phyloP scores from a whole-genome alignment of 2,113 vertebrate species.

The Cathartes aura region DNA sequence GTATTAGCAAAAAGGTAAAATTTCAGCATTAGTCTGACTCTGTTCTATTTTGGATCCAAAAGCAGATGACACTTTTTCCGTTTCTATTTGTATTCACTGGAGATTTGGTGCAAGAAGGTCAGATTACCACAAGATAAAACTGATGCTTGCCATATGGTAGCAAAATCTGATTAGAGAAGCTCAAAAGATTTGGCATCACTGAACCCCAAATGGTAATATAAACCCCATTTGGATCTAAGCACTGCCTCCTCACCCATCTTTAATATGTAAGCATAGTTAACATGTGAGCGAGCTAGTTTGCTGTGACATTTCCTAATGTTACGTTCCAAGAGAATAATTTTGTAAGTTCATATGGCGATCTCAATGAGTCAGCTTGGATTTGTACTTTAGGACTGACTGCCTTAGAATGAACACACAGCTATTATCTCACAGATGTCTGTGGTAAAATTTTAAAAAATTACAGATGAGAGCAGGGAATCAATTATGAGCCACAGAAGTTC shows the following conservation, averaged over 20 bases:
- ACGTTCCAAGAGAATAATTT: conserved; percentile 17
- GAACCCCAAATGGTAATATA: background rate
- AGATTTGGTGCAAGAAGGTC: background rate
- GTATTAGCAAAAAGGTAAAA: background rate
- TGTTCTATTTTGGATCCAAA: background rate
- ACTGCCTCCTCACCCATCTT: background rate
- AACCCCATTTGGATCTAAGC: background rate
- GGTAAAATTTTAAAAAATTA: background rate
- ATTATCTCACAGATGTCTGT: background rate
- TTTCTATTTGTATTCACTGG: background rate
- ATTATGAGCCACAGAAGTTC: conserved; percentile 11
- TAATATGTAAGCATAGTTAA: background rate
- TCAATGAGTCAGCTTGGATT: background rate
- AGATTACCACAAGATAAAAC: background rate
- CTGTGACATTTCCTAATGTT: background rate
- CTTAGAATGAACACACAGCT: background rate
- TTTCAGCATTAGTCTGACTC: background rate
- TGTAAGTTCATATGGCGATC: background rate
- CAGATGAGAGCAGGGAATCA: background rate
- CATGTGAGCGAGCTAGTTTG: background rate
- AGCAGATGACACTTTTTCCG: background rate
- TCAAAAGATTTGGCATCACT: background rate
- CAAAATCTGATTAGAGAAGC: background rate
- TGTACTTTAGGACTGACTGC: background rate
- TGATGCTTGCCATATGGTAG: background rate